Percentiles rank a stretch among this genome's conserved stretches.
These are phyloP conservation scores for Drosophila grimshawi DNA, from an alignment of 1,140 invertebrate genomes.

Conservation along the genomic window DNA sequence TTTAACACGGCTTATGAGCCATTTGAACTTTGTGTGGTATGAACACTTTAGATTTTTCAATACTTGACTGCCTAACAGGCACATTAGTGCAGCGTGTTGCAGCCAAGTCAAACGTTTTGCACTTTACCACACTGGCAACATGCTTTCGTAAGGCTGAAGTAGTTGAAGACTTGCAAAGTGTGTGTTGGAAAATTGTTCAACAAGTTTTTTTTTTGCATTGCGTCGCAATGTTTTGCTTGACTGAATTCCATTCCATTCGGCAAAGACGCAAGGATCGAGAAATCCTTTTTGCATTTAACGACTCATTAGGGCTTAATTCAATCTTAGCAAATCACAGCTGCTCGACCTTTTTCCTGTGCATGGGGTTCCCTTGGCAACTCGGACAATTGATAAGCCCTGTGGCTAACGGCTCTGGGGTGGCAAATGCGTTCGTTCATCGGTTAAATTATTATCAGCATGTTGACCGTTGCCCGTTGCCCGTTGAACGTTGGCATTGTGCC, in stretches of 20 bases:
- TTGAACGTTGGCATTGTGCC: constrained; percentile 53
- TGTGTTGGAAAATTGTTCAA: constrained; percentile 54
- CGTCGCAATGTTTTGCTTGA: constrained; percentile 2
- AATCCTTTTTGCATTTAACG: constrained; percentile 55
- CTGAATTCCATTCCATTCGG: not conserved
- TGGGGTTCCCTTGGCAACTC: not conserved
- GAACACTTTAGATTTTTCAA: constrained; percentile 2
- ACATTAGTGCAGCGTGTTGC: constrained; percentile 15
- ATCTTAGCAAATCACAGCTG: constrained; percentile 47
- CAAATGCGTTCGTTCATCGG: constrained; percentile 44
- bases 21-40: not conserved
- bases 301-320: constrained; percentile 70
- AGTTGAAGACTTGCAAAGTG: not conserved
- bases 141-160: constrained; percentile 1
- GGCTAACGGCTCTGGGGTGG: constrained; percentile 31
- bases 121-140: constrained; percentile 25
- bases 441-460: constrained; percentile 79
- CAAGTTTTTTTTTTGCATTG: constrained; percentile 65
- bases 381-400: constrained; percentile 70
- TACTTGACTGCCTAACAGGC: not conserved
- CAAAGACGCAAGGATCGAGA: not conserved
- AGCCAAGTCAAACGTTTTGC: constrained; percentile 24
- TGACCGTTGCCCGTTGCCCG: constrained; percentile 55
- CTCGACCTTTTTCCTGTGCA: constrained; percentile 18
- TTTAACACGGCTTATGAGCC: not conserved